Evolutionary conservation across 2,888 invertebrate genomes (phyloP).

Genomic region (Nephrotoma appendiculata): DNA sequence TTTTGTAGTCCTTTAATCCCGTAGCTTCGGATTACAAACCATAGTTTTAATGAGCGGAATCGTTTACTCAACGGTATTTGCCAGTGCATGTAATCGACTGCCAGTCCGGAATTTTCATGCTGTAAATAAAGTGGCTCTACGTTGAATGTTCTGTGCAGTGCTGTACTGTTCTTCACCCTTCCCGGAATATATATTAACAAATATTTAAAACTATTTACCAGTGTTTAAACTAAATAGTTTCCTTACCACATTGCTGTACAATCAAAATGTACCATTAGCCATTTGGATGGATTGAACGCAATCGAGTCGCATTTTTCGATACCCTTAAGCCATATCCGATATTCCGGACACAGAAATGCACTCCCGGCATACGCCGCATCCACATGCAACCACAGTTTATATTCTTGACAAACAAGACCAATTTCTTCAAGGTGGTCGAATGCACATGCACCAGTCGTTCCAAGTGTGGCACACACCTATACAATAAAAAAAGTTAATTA

Average conservation of each 20-base stretch:
- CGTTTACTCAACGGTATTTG: conserved; percentile 89
- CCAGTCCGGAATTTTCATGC: conserved; percentile 93
- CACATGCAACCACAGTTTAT: conserved; percentile 88
- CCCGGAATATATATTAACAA: conserved; percentile 16
- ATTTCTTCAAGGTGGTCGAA: conserved; percentile 75
- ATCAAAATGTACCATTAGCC: conserved; percentile 98
- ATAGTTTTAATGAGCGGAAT: conserved; percentile 84
- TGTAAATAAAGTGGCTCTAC: conserved; percentile 94
- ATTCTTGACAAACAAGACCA: conserved; percentile 51
- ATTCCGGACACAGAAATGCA: conserved; percentile 93
- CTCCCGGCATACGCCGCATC: conserved; percentile 98
- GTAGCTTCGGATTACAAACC: conserved; percentile 92
- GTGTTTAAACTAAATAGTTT: conserved; percentile 5
- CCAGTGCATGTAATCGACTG: conserved; percentile 98
- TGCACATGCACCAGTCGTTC: conserved; percentile 93
- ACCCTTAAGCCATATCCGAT: conserved; percentile 76
- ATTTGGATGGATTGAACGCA: conserved; percentile 97
- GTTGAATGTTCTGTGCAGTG: conserved; percentile 91
- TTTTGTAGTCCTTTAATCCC: conserved; percentile 84
- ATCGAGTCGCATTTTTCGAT: conserved; percentile 88
- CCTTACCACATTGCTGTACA: conserved; percentile 96
- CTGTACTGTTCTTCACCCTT: conserved; percentile 88
- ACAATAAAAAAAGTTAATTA: not conserved
- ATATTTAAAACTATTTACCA: conserved; percentile 1
- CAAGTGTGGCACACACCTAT: conserved; percentile 87